phyloP scores from a whole-genome alignment of 2,888 invertebrate species.

The Melinaea menophilus region DNA sequence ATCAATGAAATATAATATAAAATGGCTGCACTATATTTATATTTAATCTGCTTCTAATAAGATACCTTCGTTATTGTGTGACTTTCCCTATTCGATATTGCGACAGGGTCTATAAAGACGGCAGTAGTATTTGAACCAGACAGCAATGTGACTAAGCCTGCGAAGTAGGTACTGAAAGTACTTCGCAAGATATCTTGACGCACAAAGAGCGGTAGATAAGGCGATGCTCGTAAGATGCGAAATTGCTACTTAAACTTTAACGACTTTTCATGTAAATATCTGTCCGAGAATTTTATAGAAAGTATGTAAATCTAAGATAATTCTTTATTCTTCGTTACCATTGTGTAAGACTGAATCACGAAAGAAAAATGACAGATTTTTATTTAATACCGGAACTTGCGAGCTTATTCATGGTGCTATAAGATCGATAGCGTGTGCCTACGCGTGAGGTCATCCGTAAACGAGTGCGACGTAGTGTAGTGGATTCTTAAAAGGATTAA shows the following conservation, averaged over 20 bases:
- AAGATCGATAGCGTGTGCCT: constrained; percentile 26
- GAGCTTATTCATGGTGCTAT: constrained; percentile 34
- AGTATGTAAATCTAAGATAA: constrained; percentile 19
- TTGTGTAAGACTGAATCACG: constrained; percentile 42
- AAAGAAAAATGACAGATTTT: constrained; percentile 32
- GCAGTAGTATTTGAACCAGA: constrained; percentile 21
- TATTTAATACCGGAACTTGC: constrained; percentile 25
- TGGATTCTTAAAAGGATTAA: constrained; percentile 69
- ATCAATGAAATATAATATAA: too few relatives aligned
- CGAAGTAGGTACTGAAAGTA: constrained; percentile 27
- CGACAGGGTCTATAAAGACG: constrained; percentile 15
- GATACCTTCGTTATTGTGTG: background rate
- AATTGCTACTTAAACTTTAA: constrained; percentile 58
- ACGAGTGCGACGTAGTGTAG: constrained; percentile 46
- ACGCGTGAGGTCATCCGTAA: constrained; percentile 53
- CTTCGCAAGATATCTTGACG: constrained; percentile 36
- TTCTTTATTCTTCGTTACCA: constrained; percentile 25
- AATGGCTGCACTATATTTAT: too few relatives aligned
- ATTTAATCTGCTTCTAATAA: background rate
- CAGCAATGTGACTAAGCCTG: constrained; percentile 25
- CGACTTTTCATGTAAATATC: constrained; percentile 43
- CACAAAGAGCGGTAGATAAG: constrained; percentile 48
- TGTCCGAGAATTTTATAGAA: constrained; percentile 30
- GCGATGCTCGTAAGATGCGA: constrained; percentile 38
- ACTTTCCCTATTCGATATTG: background rate